Evolutionary conservation across 2,888 invertebrate genomes (phyloP).

Genomic region (Morpho helenor): DNA sequence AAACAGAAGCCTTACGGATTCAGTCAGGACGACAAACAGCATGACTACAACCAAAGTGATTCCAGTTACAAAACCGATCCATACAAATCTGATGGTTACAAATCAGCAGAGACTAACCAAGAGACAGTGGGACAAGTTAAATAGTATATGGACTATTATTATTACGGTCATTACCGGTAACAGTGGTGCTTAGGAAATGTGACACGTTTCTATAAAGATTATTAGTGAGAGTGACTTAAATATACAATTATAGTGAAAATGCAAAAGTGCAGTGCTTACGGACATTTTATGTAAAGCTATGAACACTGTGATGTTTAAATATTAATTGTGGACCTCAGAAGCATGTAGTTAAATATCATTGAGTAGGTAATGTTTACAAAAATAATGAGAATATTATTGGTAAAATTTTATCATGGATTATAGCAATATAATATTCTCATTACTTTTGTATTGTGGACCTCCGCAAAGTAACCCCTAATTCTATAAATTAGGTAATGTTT

Average conservation of each 20-base stretch:
- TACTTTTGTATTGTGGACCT: no score
- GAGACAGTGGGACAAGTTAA: constrained; percentile 62
- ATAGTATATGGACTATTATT: constrained; percentile 53
- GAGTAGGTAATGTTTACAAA: no score
- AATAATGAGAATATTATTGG: no score
- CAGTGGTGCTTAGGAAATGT: constrained; percentile 39
- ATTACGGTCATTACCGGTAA: constrained; percentile 39
- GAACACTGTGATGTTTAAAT: no score
- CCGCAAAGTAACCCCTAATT: no score
- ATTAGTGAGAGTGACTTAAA: not conserved
- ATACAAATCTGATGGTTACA: constrained; percentile 52
- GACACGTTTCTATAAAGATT: not conserved
- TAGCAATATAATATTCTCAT: no score
- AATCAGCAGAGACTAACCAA: constrained; percentile 45
- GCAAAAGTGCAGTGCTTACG: no score
- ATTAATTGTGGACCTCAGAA: no score
- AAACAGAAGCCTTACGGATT: constrained; percentile 35
- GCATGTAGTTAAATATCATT: no score
- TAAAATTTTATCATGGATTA: no score
- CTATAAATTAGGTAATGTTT: no score
- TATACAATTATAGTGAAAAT: not conserved
- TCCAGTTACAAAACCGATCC: constrained; percentile 46
- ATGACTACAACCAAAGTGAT: constrained; percentile 44
- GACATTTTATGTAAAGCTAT: no score
- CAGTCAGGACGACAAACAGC: constrained; percentile 38